These are phyloP conservation scores for Leptopilina clavipes DNA, from an alignment of 1,140 invertebrate genomes.

Conservation along the genomic window DNA sequence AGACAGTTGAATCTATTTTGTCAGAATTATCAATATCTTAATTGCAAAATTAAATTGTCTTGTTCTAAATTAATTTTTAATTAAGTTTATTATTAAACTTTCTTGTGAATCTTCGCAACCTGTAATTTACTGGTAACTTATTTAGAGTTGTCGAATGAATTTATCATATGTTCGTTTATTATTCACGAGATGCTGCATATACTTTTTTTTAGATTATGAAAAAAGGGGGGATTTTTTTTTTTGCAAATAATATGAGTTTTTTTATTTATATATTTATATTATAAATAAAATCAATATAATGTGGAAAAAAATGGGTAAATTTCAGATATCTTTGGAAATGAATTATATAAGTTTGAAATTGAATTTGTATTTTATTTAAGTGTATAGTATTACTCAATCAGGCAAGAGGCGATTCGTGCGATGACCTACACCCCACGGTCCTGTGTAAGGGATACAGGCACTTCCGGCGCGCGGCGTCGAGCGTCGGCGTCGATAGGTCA, in stretches of 20 bases:
- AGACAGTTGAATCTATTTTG: constrained; percentile 10
- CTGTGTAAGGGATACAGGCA: constrained; percentile 38
- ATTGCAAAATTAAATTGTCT: constrained; percentile 20
- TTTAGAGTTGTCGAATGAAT: neutral
- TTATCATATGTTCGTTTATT: neutral
- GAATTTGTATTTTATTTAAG: neutral
- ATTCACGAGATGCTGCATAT: neutral
- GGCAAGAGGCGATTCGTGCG: constrained; percentile 8
- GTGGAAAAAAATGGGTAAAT: neutral
- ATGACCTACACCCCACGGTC: constrained; percentile 26
- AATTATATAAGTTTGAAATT: no score
- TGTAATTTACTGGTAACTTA: neutral
- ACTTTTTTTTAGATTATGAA: neutral
- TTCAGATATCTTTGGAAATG: neutral
- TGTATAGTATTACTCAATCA: no score
- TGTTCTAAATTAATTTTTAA: constrained; percentile 10
- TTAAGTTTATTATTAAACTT: neutral
- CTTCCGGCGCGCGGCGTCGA: constrained; percentile 40
- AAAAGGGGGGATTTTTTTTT: no score
- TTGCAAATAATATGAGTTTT: neutral
- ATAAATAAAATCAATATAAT: no score
- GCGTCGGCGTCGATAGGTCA: constrained; percentile 72
- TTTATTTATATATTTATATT: no score
- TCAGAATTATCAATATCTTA: constrained; percentile 3
- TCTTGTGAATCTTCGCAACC: neutral